Evolutionary conservation across 2,888 invertebrate species (phyloP), one percentile per base, ranked within the genome.

Genomic region (Zele albiditarsus): DNA sequence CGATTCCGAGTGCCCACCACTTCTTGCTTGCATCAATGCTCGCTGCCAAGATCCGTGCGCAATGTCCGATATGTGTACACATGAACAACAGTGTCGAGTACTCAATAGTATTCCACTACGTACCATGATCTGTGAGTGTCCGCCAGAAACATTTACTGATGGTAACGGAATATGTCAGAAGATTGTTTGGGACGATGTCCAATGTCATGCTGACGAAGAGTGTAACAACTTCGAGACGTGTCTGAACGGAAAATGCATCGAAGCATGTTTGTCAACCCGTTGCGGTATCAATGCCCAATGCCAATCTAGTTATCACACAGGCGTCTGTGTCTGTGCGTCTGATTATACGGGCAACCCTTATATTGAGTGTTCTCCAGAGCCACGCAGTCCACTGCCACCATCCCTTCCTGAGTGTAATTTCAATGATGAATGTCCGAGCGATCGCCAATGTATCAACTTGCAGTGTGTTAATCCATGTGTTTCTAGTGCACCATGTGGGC

Each of bases 221-320:
- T 97, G 97, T 85, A 90, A 91, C 8, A 93, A 93, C 77, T 91
- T 92, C 0, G 94, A 96, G 83, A 93, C 94, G 78, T 97, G 96
- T 85, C 91, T 94, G 42, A 92, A 93, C 68, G 95, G 95, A 81
- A 92, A 90, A 73, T 97, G 97, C 86, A 90, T 95, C 6, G 94
- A 95, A 74, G 96, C 96, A 5, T 97, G 97, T 83, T 92, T 92
- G 78, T 91, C 94, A 1, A 94, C 95, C 80, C 91, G 92, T 31
- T 97, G 97, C 84, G 97, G 97, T 75, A 91, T 94, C 67, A 96
- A 96, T 84, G 96, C 97, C 2, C 92, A 95, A 77, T 97, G 97
- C 85, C 93, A 92, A 84, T 94, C 96, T 0, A 87, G 91, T 27
- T 93, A 94, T 81, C 97, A 97, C 85, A 92, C 93, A 79, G 94